These are phyloP conservation scores for Lutjanus erythropterus DNA, from an alignment of 2,113 vertebrate species.

Conservation along the genomic window DNA sequence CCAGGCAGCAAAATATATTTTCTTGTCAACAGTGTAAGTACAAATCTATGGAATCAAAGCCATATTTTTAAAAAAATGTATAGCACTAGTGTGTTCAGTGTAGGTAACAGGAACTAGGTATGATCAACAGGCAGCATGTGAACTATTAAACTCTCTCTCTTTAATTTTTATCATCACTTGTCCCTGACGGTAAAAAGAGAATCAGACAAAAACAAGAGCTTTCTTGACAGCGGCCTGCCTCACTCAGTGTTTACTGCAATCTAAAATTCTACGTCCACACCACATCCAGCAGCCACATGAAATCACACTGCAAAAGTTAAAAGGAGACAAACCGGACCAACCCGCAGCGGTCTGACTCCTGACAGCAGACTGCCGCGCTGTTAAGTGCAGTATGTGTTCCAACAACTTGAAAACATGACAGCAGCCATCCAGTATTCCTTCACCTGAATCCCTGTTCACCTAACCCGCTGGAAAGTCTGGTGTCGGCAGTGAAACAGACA, in stretches of 20 bases:
- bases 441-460: neutral
- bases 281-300: neutral
- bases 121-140: too few relatives aligned
- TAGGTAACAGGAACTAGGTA: too few relatives aligned
- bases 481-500: neutral
- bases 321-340: neutral
- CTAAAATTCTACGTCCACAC: too few relatives aligned
- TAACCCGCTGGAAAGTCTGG: neutral
- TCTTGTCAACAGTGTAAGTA: neutral
- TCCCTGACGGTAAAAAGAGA: neutral
- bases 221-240: neutral
- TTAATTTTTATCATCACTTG: neutral
- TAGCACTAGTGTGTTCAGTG: too few relatives aligned
- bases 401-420: slow-evolving; percentile 10
- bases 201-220: neutral
- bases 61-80: too few relatives aligned
- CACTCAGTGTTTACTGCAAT: neutral
- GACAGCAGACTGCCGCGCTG: neutral
- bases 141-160: neutral
- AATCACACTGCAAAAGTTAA: neutral
- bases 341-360: neutral
- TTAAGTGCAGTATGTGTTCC: neutral
- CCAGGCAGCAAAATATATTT: too few relatives aligned
- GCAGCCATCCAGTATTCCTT: neutral
- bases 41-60: too few relatives aligned